Evolutionary conservation across 1,140 invertebrate species (phyloP).

Genomic region (Neodiprion fabricii): DNA sequence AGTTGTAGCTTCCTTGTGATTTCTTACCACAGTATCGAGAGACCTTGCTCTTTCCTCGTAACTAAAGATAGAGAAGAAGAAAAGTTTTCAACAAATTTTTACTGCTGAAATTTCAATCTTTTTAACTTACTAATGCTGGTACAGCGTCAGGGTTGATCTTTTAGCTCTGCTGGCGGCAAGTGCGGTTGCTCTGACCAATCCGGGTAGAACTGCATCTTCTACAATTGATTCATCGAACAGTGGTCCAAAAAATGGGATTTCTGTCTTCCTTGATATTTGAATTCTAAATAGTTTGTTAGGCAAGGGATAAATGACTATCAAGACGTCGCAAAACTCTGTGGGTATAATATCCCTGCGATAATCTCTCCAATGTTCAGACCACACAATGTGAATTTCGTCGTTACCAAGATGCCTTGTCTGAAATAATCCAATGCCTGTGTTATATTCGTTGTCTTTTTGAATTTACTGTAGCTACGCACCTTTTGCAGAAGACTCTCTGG

Average conservation of each 20-base stretch:
- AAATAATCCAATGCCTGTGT: conserved; percentile 22
- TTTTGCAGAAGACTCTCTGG: conserved; percentile 90
- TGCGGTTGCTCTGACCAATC: conserved; percentile 89
- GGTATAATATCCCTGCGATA: conserved; percentile 97
- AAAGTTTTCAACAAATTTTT: not conserved
- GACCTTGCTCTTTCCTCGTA: conserved; percentile 90
- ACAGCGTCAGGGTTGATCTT: conserved; percentile 84
- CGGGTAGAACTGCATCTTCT: conserved; percentile 81
- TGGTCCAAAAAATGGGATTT: conserved; percentile 95
- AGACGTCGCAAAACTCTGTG: conserved; percentile 98
- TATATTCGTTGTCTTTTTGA: no score
- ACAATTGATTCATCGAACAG: conserved; percentile 95
- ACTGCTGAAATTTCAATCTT: not conserved
- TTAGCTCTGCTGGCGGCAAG: conserved; percentile 92
- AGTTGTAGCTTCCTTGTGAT: conserved; percentile 87
- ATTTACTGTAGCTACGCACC: conserved; percentile 57
- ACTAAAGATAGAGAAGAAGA: conserved; percentile 62
- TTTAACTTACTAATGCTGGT: conserved; percentile 85
- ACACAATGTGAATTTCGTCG: conserved; percentile 99
- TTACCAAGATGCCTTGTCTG: conserved; percentile 96
- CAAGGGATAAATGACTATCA: conserved; percentile 96
- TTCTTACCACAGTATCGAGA: conserved; percentile 85
- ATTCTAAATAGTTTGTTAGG: conserved; percentile 66
- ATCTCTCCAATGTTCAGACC: conserved; percentile 96
- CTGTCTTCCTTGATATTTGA: conserved; percentile 56